Base-by-base conservation (phyloP, 2,113 vertebrate genomes). In the Melanerpes formicivorus region DNA sequence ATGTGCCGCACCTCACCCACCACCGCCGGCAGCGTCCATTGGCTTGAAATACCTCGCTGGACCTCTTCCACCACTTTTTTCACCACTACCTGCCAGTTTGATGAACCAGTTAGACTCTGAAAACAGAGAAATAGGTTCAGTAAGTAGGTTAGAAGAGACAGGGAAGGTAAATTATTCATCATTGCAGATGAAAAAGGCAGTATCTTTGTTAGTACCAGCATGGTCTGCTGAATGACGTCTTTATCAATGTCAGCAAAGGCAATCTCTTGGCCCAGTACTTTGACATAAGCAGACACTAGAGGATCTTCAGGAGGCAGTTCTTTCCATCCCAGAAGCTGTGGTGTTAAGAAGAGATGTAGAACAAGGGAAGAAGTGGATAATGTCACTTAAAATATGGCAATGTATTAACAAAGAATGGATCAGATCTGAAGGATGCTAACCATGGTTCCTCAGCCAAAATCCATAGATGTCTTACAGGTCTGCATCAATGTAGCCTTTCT, bases 181-280 rank as follows among this genome's bases (percentile, higher is more conserved):
- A 25, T 23, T 3, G 0, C 55, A 52, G 19, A 78, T 8, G 44
- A 77, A 65, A 73, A 46, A 22, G 17, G 30, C 54, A 82, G 34
- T n/a, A 85, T 64, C 16, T 16, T 46, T 76, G 18, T 58, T 71
- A 63, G 70, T 98, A 99, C 98, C 96, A 12, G 92, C 79, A 97
- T 73, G 80, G 74, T 93, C 78, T 97, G 83, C 14, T 98, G 96
- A 85, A 98, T 93, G 76, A 91, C 37, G 8, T 95, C 93, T 96
- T 97, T 98, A 94, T 98, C 97, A 67, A 98, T 32, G 67, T 97
- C 96, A 65, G 17, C 80, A 72, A 97, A 99, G 54, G 93, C 80
- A 1, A 98, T 84, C 95, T 99, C 98, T 91, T 99, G 98, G 84
- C 98, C 98, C 29, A 98, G 80, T 21, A 98, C 3, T 97, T 97